Base-by-base conservation (phyloP, 2,113 vertebrate species). In the Aspiorhynchus laticeps region DNA sequence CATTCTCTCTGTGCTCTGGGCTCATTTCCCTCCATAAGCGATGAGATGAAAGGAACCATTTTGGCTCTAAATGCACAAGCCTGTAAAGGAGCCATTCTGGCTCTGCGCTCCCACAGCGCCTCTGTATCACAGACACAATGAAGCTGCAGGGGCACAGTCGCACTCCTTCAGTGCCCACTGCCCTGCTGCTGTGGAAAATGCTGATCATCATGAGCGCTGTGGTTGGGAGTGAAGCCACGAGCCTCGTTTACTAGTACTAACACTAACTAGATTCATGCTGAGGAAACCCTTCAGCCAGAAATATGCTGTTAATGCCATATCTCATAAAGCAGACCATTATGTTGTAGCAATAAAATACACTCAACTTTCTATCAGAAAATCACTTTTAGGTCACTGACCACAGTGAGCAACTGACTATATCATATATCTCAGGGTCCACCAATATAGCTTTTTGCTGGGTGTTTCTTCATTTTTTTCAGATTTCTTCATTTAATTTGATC, bases 1-100 rank as follows among this genome's bases (percentile, higher is more conserved):
- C 46, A 77, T 51, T 51, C n/a, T 1, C 26, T 77, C 46, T 7
- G 9, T 21, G 75, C 48, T 77, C 46, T 77, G 15, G 12, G 26
- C n/a, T 51, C 14, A 51, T 77, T 77, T 19, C 17, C 3, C 15
- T 51, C 43, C 3, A 28, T 28, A 9, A 77, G 75, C 0, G 75
- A 28, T 51, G 28, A n/a, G 51, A 80, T 80, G 51, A 80, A 80
- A 80, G 31, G 19, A 80, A 24, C 51, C 77, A 59, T 38, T 59
- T 80, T 80, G 31, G 51, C 48, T 59, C 51, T 38, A 14, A 80
- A 33, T 75, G 41, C 41, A 75, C 38, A 77, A 41, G 24, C 17
- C 7, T 43, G 74, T 48, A n/a, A 80, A 80, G 77, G 21, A 80
- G 48, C 76, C 51, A 14, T 14, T 80, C 28, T 80, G 77, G 51